Evolutionary conservation across 2,113 vertebrate species (phyloP), one percentile per base, ranked within the genome.

Genomic region (Helogale parvula): DNA sequence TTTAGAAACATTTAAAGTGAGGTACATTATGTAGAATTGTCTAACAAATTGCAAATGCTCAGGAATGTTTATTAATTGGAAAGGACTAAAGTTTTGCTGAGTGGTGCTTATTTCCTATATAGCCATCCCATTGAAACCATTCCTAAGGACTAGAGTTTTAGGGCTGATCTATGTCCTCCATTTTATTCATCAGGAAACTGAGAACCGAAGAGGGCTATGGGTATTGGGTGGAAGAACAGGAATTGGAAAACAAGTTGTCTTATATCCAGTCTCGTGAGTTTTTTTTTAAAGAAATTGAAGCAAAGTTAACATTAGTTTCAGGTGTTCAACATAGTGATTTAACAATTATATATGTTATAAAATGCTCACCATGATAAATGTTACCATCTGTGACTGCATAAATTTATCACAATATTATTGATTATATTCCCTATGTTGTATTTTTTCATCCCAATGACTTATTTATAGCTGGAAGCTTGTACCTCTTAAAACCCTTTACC

Each of bases 1-100:
- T 71, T 83, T 96, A 38, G 60, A 88, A 96, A 82, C 79, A 94
- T 38, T 72, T 90, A 79, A 92, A 72, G 33, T 81, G 41, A 83
- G 23, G 45, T 57, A 45, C 66, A 21, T 41, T 85, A 81, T 38
- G 15, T 76, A 27, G 74, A 96, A 35, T 21, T 68, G 31, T 27
- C 72, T 91, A 74, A n/a, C 7, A 63, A 94, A 63, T 69, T 82
- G 29, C 15, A 88, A 57, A 25, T 92, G 33, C 16, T 81, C 23
- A 35, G 65, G 16, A 96, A 88, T 82, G 19, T 54, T 47, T 88
- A 66, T 71, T 82, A 85, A 92, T 33, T 76, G 76, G 27, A 76
- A 76, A 93, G n/a, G 19, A 93, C 7, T 38, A 41, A 87, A 50
- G 35, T 77, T 88, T 97, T 79, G 23, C 21, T 25, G 17, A 52